phyloP scores from a whole-genome alignment of 2,888 invertebrate species.

The Diloba caeruleocephala region DNA sequence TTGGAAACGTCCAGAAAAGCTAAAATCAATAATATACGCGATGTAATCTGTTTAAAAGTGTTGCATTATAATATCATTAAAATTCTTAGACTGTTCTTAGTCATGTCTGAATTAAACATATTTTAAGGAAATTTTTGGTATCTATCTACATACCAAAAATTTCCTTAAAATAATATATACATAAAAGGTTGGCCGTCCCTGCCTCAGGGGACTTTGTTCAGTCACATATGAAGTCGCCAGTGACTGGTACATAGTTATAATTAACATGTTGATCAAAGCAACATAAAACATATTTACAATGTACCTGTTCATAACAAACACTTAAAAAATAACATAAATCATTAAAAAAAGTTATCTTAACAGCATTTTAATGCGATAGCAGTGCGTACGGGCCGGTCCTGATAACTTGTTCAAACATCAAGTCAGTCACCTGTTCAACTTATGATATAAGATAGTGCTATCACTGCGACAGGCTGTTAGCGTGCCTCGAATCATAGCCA shows the following conservation, averaged over 20 bases:
- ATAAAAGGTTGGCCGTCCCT: no score
- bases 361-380: constrained; percentile 72
- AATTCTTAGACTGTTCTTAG: no score
- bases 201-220: no score
- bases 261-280: background rate
- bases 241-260: no score
- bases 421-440: constrained; percentile 78
- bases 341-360: constrained; percentile 48
- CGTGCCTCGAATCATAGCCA: constrained; percentile 5
- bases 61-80: no score
- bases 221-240: no score
- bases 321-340: constrained; percentile 25
- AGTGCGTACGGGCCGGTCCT: constrained; percentile 53
- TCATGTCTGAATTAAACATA: no score
- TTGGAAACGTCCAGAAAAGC: constrained; percentile 15
- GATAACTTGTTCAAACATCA: constrained; percentile 71
- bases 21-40: no score
- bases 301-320: constrained; percentile 5
- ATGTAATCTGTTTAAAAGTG: no score
- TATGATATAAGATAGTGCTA: constrained; percentile 70
- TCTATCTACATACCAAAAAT: no score
- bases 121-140: no score
- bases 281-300: constrained; percentile 2
- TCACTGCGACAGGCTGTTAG: constrained; percentile 56
- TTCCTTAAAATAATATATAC: no score